Conservation (phyloP, 2,113 vertebrate genomes). For the Pterocles orientalis region DNA sequence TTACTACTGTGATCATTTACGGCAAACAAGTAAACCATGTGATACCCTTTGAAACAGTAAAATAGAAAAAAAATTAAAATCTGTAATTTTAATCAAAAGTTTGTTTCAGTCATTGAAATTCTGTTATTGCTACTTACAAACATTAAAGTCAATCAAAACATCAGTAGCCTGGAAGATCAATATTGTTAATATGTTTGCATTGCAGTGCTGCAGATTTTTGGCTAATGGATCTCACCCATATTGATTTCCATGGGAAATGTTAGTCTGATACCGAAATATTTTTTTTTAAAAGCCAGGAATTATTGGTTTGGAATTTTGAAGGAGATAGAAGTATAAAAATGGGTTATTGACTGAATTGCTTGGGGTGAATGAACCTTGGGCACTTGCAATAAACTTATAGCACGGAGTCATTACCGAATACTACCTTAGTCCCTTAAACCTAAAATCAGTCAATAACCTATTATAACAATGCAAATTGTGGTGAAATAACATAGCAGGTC, state of each 20-base stretch:
- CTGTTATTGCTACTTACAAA: constrained; percentile 85
- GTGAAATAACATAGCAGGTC: constrained; percentile 83
- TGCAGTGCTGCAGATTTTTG: constrained; percentile 86
- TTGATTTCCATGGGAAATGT: constrained; percentile 96
- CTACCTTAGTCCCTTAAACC: constrained; percentile 87
- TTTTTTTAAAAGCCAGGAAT: constrained; percentile 63
- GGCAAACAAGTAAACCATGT: constrained; percentile 64
- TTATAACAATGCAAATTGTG: constrained; percentile 98
- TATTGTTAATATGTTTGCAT: constrained; percentile 88
- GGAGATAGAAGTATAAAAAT: constrained; percentile 92
- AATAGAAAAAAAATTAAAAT: constrained; percentile 78
- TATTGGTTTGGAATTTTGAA: constrained; percentile 87
- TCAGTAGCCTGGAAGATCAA: constrained; percentile 82
- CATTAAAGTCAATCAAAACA: constrained; percentile 84
- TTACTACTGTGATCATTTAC: constrained; percentile 69
- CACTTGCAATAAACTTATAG: constrained; percentile 93
- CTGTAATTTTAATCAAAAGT: constrained; percentile 89
- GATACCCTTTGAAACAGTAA: constrained; percentile 76
- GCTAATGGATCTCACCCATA: constrained; percentile 91
- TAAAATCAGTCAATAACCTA: constrained; percentile 95
- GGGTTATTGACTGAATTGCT: constrained; percentile 93
- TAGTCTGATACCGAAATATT: constrained; percentile 91
- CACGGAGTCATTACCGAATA: constrained; percentile 87
- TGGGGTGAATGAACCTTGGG: constrained; percentile 90
- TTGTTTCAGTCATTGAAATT: constrained; percentile 84